Conservation (phyloP, 2,888 invertebrate species). For the Archaeoteleia sp. region DNA sequence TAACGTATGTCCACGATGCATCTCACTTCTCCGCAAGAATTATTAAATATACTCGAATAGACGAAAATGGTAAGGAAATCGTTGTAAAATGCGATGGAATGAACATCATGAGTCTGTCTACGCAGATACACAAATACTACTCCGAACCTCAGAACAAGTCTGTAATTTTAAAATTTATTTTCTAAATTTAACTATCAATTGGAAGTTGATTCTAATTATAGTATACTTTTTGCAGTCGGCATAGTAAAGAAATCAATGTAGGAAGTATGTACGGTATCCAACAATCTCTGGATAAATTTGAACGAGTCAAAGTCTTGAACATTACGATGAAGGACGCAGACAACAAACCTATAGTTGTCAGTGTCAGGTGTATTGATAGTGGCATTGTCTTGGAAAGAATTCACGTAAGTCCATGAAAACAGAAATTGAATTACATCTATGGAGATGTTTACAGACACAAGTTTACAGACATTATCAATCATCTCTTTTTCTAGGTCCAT, state of each 20-base stretch:
- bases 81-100: slow-evolving; percentile 41
- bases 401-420: slow-evolving; percentile 15
- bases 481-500: slow-evolving; percentile 55
- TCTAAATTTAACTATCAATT: too few relatives aligned
- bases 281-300: slow-evolving; percentile 74
- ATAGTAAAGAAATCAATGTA: slow-evolving; percentile 66
- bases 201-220: slow-evolving; percentile 18
- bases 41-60: slow-evolving; percentile 69
- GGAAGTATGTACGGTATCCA: slow-evolving; percentile 79
- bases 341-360: slow-evolving; percentile 62
- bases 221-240: slow-evolving; percentile 36
- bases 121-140: slow-evolving; percentile 62
- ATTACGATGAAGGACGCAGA: slow-evolving; percentile 68
- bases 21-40: slow-evolving; percentile 80
- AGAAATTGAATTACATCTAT: too few relatives aligned
- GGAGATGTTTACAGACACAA: too few relatives aligned
- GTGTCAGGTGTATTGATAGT: slow-evolving; percentile 79
- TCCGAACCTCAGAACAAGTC: slow-evolving; percentile 61
- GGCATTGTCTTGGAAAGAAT: slow-evolving; percentile 69
- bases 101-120: slow-evolving; percentile 53
- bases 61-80: slow-evolving; percentile 15
- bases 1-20: slow-evolving; percentile 77
- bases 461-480: not conserved
- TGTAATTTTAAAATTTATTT: not conserved
- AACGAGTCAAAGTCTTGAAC: slow-evolving; percentile 78